phyloP scores from a whole-genome alignment of 2,888 invertebrate genomes.

The Prenolepis imparis region DNA sequence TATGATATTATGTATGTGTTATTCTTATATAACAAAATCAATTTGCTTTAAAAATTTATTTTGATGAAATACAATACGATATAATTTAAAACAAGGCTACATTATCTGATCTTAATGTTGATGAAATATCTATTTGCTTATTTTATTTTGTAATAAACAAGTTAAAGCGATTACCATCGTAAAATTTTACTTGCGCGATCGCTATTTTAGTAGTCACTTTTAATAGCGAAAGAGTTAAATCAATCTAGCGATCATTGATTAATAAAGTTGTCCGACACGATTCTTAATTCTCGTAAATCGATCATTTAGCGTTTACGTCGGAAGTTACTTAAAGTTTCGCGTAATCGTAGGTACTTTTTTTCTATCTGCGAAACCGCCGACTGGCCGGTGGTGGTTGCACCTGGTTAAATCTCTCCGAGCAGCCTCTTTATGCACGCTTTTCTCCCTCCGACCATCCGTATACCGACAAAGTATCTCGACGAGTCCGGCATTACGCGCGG shows the following conservation, averaged over 20 bases:
- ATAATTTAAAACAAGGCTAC: not conserved
- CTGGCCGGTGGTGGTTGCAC: constrained; percentile 33
- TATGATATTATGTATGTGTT: no score
- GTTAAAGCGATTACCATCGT: not conserved
- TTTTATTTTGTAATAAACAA: not conserved
- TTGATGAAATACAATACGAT: not conserved
- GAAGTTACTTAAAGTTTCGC: not conserved
- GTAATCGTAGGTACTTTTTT: constrained; percentile 9
- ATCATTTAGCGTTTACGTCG: constrained; percentile 22
- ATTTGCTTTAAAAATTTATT: no score
- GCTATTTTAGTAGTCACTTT: not conserved
- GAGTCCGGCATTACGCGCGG: constrained; percentile 60
- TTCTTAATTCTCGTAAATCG: constrained; percentile 27
- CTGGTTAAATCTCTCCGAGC: constrained; percentile 41
- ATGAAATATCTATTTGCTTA: not conserved
- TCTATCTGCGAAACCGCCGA: constrained; percentile 51
- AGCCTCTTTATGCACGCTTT: constrained; percentile 37
- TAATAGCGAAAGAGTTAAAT: not conserved
- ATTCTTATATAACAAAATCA: no score
- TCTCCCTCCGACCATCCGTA: constrained; percentile 34
- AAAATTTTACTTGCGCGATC: not conserved
- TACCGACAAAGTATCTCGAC: constrained; percentile 66
- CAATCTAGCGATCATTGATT: constrained; percentile 38
- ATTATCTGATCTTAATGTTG: not conserved
- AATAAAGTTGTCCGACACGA: constrained; percentile 31